Conservation (phyloP, 2,113 vertebrate genomes). For the Podarcis muralis region DNA sequence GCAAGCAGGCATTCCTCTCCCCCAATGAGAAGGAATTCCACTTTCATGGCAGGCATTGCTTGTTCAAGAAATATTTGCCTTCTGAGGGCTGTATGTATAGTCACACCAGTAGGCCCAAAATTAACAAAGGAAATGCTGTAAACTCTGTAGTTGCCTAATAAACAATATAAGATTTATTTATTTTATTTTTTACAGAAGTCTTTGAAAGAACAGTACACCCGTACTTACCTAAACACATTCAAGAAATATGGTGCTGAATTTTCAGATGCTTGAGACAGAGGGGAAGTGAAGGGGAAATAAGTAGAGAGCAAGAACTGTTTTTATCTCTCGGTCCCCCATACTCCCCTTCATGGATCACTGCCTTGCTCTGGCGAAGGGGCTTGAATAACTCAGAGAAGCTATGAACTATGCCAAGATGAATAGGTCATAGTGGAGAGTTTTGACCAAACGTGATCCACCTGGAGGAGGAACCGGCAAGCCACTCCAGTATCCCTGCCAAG, state of each 20-base stretch:
- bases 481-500: too few relatives aligned
- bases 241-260: constrained; percentile 33
- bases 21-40: not conserved
- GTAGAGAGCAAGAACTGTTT: not conserved
- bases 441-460: too few relatives aligned
- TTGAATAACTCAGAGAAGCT: too few relatives aligned
- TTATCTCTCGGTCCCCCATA: constrained; percentile 4
- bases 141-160: constrained; percentile 22
- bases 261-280: not conserved
- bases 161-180: not conserved
- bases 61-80: not conserved
- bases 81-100: not conserved
- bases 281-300: constrained; percentile 7
- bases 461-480: too few relatives aligned
- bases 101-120: not conserved
- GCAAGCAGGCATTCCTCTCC: not conserved
- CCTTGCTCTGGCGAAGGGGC: too few relatives aligned
- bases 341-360: too few relatives aligned
- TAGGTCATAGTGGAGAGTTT: too few relatives aligned
- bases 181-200: not conserved
- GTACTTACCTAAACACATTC: constrained; percentile 20
- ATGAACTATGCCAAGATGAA: too few relatives aligned
- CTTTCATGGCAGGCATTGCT: not conserved
- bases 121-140: constrained; percentile 32
- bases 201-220: constrained; percentile 10